Percentiles rank a stretch among this genome's conserved stretches.
phyloP scores from a whole-genome alignment of 1,140 invertebrate species.

The Lethocerus indicus region DNA sequence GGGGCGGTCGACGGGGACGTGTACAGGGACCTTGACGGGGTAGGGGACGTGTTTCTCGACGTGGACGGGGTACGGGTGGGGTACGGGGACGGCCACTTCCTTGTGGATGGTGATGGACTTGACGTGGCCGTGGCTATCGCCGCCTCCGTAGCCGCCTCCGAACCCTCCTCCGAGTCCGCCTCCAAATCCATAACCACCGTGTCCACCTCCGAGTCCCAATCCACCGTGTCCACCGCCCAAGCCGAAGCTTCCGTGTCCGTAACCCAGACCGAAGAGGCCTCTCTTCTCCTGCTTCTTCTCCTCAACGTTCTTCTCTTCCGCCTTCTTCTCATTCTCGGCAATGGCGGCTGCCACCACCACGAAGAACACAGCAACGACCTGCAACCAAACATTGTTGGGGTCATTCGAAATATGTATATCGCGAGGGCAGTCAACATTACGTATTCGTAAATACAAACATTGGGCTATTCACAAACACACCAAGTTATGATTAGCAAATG shows the following conservation, averaged over 20 bases:
- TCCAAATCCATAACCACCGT: background rate
- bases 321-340: slow-evolving; percentile 9
- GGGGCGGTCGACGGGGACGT: slow-evolving; percentile 36
- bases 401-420: too few relatives aligned
- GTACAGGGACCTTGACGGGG: slow-evolving; percentile 47
- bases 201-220: slow-evolving; percentile 4
- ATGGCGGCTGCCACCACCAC: slow-evolving; percentile 3
- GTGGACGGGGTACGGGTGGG: slow-evolving; percentile 21
- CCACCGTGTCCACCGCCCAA: slow-evolving; percentile 7
- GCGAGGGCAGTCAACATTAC: too few relatives aligned
- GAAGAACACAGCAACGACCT: too few relatives aligned
- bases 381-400: too few relatives aligned
- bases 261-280: too few relatives aligned
- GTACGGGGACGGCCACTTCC: slow-evolving; percentile 21
- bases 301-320: slow-evolving; percentile 8
- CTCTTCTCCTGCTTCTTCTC: slow-evolving; percentile 16
- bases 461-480: too few relatives aligned
- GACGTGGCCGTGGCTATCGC: slow-evolving; percentile 23
- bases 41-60: slow-evolving; percentile 42
- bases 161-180: slow-evolving; percentile 11
- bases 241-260: too few relatives aligned
- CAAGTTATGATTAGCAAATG: too few relatives aligned
- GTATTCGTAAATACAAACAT: too few relatives aligned
- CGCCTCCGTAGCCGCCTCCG: too few relatives aligned
- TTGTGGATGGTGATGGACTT: slow-evolving; percentile 29